Evolutionary conservation across 2,797 vertebrate species (phyloP), one percentile per base, ranked within the genome.

Genomic region (Fringilla coelebs): DNA sequence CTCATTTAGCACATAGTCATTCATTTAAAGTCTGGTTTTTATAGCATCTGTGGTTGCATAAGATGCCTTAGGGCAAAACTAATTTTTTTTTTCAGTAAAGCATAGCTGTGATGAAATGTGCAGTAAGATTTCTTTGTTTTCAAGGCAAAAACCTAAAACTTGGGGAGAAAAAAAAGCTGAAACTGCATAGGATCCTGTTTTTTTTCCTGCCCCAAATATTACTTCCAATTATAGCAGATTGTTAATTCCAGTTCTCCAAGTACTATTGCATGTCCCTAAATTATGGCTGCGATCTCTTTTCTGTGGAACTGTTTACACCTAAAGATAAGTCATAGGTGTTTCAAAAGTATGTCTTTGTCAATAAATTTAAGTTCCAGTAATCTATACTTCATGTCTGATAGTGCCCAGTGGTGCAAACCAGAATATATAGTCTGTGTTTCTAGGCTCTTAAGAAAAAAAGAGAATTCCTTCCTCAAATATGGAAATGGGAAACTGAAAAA

Each of bases 1-100:
- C 85, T 92, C 54, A 83, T 94, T 91, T 95, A 95, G 52, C 90
- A 94, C 89, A 68, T 94, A 95, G 92, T 96, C 92, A 90, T 79
- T 96, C 91, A 91, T 93, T 87, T 92, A 71, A 85, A 70, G 92
- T 88, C 88, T 85, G 40, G 70, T 90, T 85, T 95, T 82, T 45
- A 13, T 83, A 84, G 38, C 2, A 10, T 86, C 52, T 71, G 49
- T 11, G 8, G 22, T 93, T 84, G 57, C 60, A 17, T 71, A 57
- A 78, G 51, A 28, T 62, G 78, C 40, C 48, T 63, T 62, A 70
- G 48, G 26, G 40, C 26, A 62, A 85, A 80, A 66, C 22, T 38
- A 77, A 65, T 3, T 2, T 48, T 38, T 54, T 72, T 72, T 73
- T 73, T 17, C 32, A 52, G 21, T 79, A 48, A 84, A 70, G 11